Percentiles rank a stretch among this genome's conserved stretches.
Conservation (phyloP, 1,140 invertebrate genomes). For the Musca vetustissima region DNA sequence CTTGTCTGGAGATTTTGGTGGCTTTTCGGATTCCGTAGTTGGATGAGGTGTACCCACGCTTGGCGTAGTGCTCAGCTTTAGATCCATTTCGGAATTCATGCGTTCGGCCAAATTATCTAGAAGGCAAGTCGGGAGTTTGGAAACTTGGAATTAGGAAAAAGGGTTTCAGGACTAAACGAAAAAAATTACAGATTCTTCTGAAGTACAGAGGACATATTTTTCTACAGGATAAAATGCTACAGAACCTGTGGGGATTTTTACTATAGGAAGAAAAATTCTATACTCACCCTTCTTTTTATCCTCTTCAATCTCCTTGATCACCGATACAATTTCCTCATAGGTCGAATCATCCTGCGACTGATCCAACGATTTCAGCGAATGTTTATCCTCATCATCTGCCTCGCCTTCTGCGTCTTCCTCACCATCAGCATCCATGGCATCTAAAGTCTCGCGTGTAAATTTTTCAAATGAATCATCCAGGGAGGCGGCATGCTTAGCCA, state of each 20-base stretch:
- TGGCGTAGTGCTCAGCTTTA: slow-evolving; percentile 40
- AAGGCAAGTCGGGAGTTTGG: too few relatives aligned
- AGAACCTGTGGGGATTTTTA: too few relatives aligned
- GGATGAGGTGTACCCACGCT: slow-evolving; percentile 32
- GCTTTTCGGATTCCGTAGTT: slow-evolving; percentile 24
- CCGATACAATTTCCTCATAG: slow-evolving; percentile 52
- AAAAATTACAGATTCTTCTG: too few relatives aligned
- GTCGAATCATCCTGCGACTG: slow-evolving; percentile 47
- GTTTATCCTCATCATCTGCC: slow-evolving; percentile 28
- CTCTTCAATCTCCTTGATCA: slow-evolving; percentile 55
- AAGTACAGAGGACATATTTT: too few relatives aligned
- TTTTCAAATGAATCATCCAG: slow-evolving; percentile 40
- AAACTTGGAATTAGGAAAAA: too few relatives aligned
- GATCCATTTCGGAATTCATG: slow-evolving; percentile 40
- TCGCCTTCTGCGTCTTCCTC: not conserved
- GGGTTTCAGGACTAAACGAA: not conserved
- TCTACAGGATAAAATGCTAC: too few relatives aligned
- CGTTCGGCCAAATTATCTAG: slow-evolving; percentile 46
- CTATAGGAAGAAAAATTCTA: too few relatives aligned
- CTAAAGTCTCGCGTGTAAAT: slow-evolving; percentile 30
- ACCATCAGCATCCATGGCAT: not conserved
- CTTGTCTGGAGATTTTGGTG: slow-evolving; percentile 44
- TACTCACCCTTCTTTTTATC: slow-evolving; percentile 47
- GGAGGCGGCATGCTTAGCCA: slow-evolving; percentile 7
- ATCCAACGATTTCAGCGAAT: slow-evolving; percentile 39